A percentile compares a stretch with the other conserved stretches of the same genome.
Evolutionary conservation across 1,140 invertebrate species (phyloP).

Genomic region (Wasmannia auropunctata): DNA sequence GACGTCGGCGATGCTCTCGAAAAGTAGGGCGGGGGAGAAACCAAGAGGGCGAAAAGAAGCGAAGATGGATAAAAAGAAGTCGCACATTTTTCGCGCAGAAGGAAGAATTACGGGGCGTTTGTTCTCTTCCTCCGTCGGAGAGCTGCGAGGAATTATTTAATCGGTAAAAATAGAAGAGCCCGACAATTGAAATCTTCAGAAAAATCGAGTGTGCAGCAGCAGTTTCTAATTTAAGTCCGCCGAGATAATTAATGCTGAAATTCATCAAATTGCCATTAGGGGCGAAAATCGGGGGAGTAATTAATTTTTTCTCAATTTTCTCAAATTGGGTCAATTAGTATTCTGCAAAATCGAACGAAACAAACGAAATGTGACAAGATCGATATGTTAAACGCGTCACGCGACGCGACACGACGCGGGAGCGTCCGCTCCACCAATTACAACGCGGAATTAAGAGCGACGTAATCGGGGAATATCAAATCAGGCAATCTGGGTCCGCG

Average conservation of each 20-base stretch:
- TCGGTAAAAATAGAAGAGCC: slow-evolving; percentile 18
- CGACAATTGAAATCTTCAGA: neutral
- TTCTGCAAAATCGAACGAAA: slow-evolving; percentile 1
- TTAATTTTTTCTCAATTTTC: neutral
- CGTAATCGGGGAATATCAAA: slow-evolving; percentile 45
- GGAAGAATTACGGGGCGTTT: slow-evolving; percentile 19
- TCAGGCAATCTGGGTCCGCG: slow-evolving; percentile 29
- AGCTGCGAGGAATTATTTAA: slow-evolving; percentile 29
- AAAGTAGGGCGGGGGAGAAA: slow-evolving; percentile 35
- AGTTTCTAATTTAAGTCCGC: neutral
- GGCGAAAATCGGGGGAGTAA: neutral
- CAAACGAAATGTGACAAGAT: neutral
- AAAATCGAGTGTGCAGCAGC: neutral
- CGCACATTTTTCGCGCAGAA: neutral
- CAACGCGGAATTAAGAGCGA: slow-evolving; percentile 27
- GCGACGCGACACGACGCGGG: neutral
- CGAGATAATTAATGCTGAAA: neutral
- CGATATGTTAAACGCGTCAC: neutral
- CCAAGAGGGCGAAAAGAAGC: neutral
- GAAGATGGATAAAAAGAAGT: neutral
- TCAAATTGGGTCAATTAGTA: neutral
- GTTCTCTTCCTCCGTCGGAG: slow-evolving; percentile 2
- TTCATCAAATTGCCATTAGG: neutral
- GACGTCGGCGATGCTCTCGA: slow-evolving; percentile 13
- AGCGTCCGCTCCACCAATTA: slow-evolving; percentile 1